Percentiles rank a stretch among this genome's conserved stretches.
phyloP scores from a whole-genome alignment of 2,888 invertebrate species.

The Entomobrya proxima region DNA sequence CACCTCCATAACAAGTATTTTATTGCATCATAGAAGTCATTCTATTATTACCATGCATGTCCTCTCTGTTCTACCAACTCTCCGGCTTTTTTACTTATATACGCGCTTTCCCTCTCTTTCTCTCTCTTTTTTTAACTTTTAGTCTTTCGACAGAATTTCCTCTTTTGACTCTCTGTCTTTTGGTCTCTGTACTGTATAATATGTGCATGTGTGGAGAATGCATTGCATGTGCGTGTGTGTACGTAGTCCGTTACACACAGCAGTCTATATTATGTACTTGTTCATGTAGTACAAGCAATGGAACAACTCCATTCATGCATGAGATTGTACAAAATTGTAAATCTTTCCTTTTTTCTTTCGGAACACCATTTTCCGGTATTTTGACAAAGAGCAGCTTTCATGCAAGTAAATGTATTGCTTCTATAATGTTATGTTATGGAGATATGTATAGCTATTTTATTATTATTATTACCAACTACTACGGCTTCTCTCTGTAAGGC shows the following conservation, averaged over 20 bases:
- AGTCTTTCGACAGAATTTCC: not conserved
- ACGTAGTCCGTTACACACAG: not conserved
- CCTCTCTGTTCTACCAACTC: conserved; percentile 12
- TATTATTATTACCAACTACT: not conserved
- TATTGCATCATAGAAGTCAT: conserved; percentile 39
- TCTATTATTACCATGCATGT: conserved; percentile 35
- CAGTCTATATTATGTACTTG: conserved; percentile 2
- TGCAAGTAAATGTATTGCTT: conserved; percentile 18
- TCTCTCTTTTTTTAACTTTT: not conserved
- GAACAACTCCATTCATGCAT: conserved; percentile 52
- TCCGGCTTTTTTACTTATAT: not conserved
- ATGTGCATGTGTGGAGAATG: too few species aligned
- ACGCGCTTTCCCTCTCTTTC: not conserved
- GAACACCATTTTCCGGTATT: conserved; percentile 50
- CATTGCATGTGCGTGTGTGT: not conserved
- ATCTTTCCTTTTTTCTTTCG: conserved; percentile 47
- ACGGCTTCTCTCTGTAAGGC: too few species aligned
- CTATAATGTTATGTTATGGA: conserved; percentile 13
- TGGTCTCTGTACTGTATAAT: too few species aligned
- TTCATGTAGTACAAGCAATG: conserved; percentile 36
- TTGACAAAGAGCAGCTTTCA: conserved; percentile 44
- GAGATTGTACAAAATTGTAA: conserved; percentile 63
- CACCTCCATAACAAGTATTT: conserved; percentile 32
- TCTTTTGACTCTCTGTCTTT: not conserved
- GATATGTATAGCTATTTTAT: not conserved